Conservation (phyloP, 2,797 vertebrate genomes). For the Calcarius lapponicus region DNA sequence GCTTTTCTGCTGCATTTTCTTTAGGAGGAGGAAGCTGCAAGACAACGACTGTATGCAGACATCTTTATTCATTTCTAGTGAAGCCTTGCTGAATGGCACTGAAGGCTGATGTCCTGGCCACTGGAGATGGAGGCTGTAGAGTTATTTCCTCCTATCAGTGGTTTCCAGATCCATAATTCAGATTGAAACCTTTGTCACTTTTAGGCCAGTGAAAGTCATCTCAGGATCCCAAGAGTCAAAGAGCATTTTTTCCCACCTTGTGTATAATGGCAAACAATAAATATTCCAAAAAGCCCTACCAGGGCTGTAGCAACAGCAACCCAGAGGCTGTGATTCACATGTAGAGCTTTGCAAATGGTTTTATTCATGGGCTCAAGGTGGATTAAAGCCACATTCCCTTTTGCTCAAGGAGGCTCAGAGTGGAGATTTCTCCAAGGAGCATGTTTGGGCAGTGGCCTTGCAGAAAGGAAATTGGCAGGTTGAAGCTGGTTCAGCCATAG, state of each 20-base stretch:
- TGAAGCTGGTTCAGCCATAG: not conserved
- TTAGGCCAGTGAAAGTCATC: not conserved
- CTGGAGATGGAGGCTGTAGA: not conserved
- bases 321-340: not conserved
- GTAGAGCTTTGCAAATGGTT: not conserved
- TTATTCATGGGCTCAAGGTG: not conserved
- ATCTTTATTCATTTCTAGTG: not conserved
- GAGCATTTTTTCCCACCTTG: not conserved
- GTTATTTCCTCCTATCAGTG: not conserved
- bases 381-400: not conserved
- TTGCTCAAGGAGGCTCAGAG: not conserved
- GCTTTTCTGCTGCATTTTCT: not conserved
- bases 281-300: not conserved
- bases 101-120: not conserved
- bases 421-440: not conserved
- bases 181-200: not conserved
- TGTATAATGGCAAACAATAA: not conserved
- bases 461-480: not conserved
- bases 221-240: not conserved
- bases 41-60: not conserved
- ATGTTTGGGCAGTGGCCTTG: not conserved
- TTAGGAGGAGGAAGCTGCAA: not conserved
- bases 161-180: not conserved
- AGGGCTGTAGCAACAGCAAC: not conserved
- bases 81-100: not conserved